Conservation (phyloP, 2,797 vertebrate genomes). For the Chiloscyllium punctatum region DNA sequence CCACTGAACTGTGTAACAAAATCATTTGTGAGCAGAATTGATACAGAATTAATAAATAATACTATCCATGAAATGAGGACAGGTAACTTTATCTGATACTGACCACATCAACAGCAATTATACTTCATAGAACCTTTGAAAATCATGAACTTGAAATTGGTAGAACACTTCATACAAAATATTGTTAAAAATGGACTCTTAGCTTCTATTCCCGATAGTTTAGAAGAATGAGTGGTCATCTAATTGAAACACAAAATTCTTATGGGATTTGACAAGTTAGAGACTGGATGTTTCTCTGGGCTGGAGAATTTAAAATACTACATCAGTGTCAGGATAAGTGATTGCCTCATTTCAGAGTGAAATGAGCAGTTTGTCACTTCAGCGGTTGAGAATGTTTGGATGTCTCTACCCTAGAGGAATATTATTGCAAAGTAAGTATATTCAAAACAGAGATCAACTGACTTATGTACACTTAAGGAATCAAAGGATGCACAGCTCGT, state of each 20-base stretch:
- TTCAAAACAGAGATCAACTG: not conserved
- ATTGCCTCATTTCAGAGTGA: not conserved
- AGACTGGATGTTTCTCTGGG: not conserved
- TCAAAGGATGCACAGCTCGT: not conserved
- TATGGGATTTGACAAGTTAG: not conserved
- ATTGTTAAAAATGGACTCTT: not conserved
- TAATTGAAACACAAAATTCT: not conserved
- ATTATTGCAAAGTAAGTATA: not conserved
- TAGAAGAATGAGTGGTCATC: not conserved
- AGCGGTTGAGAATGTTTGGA: not conserved
- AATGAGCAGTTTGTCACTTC: not conserved
- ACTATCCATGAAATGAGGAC: not conserved
- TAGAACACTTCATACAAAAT: not conserved
- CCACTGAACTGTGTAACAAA: constrained; percentile 1
- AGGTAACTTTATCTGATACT: not conserved
- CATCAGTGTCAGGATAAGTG: not conserved
- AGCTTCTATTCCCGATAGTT: not conserved
- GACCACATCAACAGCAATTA: not conserved
- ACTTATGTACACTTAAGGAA: not conserved
- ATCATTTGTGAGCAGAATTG: not conserved
- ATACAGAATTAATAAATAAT: constrained; percentile 21
- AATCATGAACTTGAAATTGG: not conserved
- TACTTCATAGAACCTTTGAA: not conserved
- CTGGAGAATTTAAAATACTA: not conserved
- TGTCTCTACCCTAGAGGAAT: not conserved